Base-by-base conservation (phyloP, 1,140 invertebrate genomes). In the Leptinotarsa undecemlineata region DNA sequence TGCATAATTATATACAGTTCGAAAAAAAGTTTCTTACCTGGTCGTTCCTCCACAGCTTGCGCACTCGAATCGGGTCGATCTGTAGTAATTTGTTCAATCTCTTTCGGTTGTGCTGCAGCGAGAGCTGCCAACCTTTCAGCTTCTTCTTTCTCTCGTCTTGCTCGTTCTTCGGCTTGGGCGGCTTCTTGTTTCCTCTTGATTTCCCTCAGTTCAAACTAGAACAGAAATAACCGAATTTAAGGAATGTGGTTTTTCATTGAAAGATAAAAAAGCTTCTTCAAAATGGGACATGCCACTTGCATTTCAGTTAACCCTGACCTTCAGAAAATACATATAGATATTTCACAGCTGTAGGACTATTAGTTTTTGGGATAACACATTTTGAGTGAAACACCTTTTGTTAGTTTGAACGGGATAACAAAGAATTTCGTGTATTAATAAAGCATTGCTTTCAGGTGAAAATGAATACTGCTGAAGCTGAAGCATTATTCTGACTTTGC, bases 131-230 rank as follows among this genome's bases (percentile, higher is more conserved):
- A 85, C 80, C 87, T 86, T 64, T 93, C 91, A 23, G 92, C 93
- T 79, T 94, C 91, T 82, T 95, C 94, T 51, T 93, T 92, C 82
- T 94, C 92, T 81, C 88, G 87, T 78, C 89, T 87, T 71, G 89
- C 88, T 81, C 88, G 88, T 80, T 92, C 91, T 82, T 92, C 91
- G 86, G 92, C 90, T 83, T 92, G 89, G 80, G 91, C 87, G 88
- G 92, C 90, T 87, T 96, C 92, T 86, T 96, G 91, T 80, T 92
- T 89, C 85, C 95, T 89, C 87, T 97, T 95, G 86, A 96, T 90
- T 88, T 99, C 97, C 87, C 96, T 96, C 86, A 99, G 89, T 89
- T 99, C 98, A 90, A 96, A 99, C 97, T 99, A 84, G 72, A 75
- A 76, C 15, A 42, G 21, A 62, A 47, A 33, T 42, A 68, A 42